A percentile compares a stretch with the other conserved stretches of the same genome.
Conservation (phyloP, 2,797 vertebrate genomes). For the Hypotaenidia okinawae region DNA sequence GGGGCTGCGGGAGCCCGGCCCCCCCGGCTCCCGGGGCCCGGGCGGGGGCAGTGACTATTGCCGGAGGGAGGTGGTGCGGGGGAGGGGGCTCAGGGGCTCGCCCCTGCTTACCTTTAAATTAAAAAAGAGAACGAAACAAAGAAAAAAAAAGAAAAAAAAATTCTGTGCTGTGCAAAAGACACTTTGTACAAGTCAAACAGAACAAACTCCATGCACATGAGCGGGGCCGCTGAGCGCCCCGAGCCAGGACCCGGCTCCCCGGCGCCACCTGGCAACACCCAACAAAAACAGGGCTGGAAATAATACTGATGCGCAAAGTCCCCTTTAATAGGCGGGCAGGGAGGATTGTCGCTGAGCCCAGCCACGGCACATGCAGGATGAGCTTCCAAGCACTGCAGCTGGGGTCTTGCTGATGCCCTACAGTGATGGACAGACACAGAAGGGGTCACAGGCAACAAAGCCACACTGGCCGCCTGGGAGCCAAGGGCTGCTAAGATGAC, state of each 20-base stretch:
- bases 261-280: conserved; percentile 43
- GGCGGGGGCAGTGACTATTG: background rate
- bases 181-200: conserved; percentile 73
- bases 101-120: conserved; percentile 44
- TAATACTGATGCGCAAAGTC: conserved; percentile 74
- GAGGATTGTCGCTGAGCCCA: conserved; percentile 54
- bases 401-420: conserved; percentile 24
- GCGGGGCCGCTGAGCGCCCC: background rate
- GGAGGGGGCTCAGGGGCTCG: background rate
- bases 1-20: background rate
- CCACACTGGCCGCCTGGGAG: background rate
- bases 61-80: background rate
- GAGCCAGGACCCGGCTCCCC: background rate
- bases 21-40: background rate
- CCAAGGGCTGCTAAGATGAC: conserved; percentile 85
- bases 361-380: conserved; percentile 62
- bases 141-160: background rate
- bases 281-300: conserved; percentile 58
- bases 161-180: conserved; percentile 73
- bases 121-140: background rate
- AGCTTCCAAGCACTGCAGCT: conserved; percentile 58
- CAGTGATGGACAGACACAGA: conserved; percentile 10
- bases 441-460: conserved; percentile 7
- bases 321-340: conserved; percentile 41
- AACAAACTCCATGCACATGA: conserved; percentile 70